phyloP scores from a whole-genome alignment of 2,113 vertebrate genomes.

The Alligator sinensis region DNA sequence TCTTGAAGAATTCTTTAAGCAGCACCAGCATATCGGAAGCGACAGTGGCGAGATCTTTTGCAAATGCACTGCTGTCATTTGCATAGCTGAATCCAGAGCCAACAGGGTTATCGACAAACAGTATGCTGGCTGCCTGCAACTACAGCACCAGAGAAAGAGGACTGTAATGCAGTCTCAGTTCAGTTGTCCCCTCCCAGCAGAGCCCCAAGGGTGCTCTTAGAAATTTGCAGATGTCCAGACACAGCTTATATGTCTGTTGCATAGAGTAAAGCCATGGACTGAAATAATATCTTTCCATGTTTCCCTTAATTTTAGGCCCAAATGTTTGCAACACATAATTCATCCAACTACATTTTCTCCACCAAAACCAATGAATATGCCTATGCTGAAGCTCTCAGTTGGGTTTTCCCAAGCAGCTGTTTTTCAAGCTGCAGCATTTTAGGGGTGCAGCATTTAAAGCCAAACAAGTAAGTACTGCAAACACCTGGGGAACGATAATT shows the following conservation, averaged over 20 bases:
- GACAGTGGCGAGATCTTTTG: conserved; percentile 85
- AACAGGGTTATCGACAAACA: conserved; percentile 97
- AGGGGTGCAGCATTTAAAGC: background rate
- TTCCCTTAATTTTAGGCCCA: background rate
- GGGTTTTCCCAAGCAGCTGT: background rate
- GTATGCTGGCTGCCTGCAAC: conserved; percentile 88
- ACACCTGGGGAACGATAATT: background rate
- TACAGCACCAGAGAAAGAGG: conserved; percentile 53
- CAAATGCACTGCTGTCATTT: conserved; percentile 77
- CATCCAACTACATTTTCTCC: background rate
- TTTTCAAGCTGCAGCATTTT: background rate
- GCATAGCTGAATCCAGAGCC: conserved; percentile 94
- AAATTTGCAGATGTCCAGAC: background rate
- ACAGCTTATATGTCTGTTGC: background rate
- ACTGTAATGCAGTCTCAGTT: background rate
- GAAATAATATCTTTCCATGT: background rate
- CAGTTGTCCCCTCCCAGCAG: background rate
- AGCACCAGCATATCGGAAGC: conserved; percentile 93
- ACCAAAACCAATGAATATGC: background rate
- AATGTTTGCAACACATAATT: background rate
- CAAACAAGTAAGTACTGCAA: background rate
- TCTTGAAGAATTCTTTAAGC: conserved; percentile 85
- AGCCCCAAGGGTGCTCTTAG: background rate
- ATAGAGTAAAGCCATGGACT: background rate
- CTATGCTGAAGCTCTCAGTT: background rate